These are phyloP conservation scores for Tricholaema leucomelas DNA, from an alignment of 2,113 vertebrate genomes.

Conservation along the genomic window DNA sequence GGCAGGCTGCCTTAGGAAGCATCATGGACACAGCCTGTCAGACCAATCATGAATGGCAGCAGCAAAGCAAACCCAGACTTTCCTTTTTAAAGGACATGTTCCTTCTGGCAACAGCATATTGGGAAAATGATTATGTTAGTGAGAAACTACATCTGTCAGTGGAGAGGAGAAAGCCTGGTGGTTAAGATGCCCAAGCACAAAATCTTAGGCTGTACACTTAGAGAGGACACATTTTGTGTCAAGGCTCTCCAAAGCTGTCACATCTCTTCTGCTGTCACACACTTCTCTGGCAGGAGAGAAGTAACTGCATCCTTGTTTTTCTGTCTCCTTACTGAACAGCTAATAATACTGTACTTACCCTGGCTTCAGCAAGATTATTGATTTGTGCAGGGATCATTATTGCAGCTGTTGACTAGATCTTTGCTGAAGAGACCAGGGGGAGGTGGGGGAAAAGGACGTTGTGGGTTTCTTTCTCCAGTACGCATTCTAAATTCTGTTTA, in stretches of 20 bases:
- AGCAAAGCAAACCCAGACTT: not conserved
- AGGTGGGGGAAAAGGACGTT: rapidly evolving
- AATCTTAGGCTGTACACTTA: not conserved
- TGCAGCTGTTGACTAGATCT: not conserved
- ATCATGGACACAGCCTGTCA: not conserved
- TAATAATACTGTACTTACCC: not conserved
- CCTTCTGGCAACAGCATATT: not conserved
- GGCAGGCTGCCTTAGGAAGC: not conserved
- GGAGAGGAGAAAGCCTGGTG: not conserved
- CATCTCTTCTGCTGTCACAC: not conserved
- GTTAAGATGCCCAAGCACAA: not conserved
- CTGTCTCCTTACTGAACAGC: not conserved
- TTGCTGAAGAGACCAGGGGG: not conserved
- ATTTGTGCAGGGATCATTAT: not conserved
- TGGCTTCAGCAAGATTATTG: not conserved
- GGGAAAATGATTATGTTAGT: not conserved
- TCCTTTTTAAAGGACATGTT: not conserved
- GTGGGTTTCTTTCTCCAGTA: not conserved
- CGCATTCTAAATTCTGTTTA: not conserved
- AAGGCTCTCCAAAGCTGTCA: not conserved
- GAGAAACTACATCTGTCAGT: not conserved
- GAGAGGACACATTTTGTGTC: not conserved
- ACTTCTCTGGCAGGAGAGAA: not conserved
- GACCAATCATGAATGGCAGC: not conserved
- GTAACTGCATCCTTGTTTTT: not conserved